Evolutionary conservation across 2,113 vertebrate species (phyloP), one percentile per base, ranked within the genome.

Genomic region (Mola mola): DNA sequence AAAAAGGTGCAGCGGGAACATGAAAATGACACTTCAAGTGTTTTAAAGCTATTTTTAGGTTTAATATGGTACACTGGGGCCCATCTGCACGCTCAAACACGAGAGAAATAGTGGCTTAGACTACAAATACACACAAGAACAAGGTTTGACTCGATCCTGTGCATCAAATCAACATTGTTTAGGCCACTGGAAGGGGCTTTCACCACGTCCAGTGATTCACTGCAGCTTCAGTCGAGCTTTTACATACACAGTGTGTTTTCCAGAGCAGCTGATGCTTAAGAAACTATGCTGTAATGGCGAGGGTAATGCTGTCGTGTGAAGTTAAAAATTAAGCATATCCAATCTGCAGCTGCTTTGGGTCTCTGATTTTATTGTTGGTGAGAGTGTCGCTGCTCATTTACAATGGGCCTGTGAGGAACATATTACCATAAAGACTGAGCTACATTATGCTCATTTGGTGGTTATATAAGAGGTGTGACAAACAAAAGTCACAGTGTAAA

Each of bases 201-300:
- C 59, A 53, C 52, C 44, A 59, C 58, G 43, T 43, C 17, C 17
- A 11, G 26, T 75, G 68, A 60, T 66, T 72, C 61, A 57, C 41
- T 34, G 68, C 37, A 33, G 53, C 52, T 64, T 71, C 34, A 46
- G 58, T 56, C n/a, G n/a, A n/a, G n/a, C n/a, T n/a, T n/a, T n/a
- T n/a, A n/a, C n/a, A n/a, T n/a, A 22, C 61, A 56, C 60, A 58
- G 57, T 66, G 17, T 68, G 71, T 49, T 70, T 68, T 75, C 42
- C 44, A 25, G 51, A 75, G 64, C 64, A 80, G 75, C 70, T 82
- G 78, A 66, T 53, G 37, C 70, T 76, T 65, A 65, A 64, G 66
- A 57, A 72, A 53, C 69, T 44, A n/a, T n/a, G n/a, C n/a, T n/a
- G n/a, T n/a, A n/a, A n/a, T n/a, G n/a, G n/a, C n/a, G n/a, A n/a